Conservation (phyloP, 2,113 vertebrate species). For the Onychostoma macrolepis region DNA sequence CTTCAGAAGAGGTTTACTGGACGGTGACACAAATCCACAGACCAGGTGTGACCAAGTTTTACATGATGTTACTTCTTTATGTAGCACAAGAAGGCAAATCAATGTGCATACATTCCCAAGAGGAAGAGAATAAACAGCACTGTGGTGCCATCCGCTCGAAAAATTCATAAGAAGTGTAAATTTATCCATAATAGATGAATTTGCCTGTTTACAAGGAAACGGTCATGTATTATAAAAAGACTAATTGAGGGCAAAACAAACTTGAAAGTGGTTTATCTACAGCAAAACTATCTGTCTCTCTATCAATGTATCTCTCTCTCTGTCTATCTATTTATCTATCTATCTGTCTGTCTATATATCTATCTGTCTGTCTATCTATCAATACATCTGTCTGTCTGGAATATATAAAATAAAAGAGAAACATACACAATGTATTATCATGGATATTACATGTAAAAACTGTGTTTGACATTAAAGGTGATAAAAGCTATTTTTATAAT, state of each 20-base stretch:
- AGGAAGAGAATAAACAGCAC: slow-evolving; percentile 23
- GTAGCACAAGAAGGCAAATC: background rate
- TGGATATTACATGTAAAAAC: background rate
- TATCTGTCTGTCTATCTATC: background rate
- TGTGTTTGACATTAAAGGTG: background rate
- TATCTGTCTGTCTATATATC: background rate
- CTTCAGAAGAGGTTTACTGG: slow-evolving; percentile 24
- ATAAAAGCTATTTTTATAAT: background rate
- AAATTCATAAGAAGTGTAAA: slow-evolving; percentile 18
- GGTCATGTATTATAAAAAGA: slow-evolving; percentile 30
- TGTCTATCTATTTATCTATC: background rate
- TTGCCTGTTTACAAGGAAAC: slow-evolving; percentile 45
- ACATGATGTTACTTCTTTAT: background rate
- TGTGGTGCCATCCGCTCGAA: slow-evolving; percentile 15
- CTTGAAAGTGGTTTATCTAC: background rate
- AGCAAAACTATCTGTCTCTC: background rate
- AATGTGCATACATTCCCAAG: slow-evolving; percentile 6
- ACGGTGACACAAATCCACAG: background rate
- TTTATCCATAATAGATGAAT: slow-evolving; percentile 41
- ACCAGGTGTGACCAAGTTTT: background rate
- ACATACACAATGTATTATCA: background rate
- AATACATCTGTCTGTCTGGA: background rate
- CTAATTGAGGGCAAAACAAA: slow-evolving; percentile 37
- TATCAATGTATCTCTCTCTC: background rate
- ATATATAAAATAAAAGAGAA: background rate